Conservation (phyloP, 1,140 invertebrate genomes). For the Parasteatoda tepidariorum region DNA sequence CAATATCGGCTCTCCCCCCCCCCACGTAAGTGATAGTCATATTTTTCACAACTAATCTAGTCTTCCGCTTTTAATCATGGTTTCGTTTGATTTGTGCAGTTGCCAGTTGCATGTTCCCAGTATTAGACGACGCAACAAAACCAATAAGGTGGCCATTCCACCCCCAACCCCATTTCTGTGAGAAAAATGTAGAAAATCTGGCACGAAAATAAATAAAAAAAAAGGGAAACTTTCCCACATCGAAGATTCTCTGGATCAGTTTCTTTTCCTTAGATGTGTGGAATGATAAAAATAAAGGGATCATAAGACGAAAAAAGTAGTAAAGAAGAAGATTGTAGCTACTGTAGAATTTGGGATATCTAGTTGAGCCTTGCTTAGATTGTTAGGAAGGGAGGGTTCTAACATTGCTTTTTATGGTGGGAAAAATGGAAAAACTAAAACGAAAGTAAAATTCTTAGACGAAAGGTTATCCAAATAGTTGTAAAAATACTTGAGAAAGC, state of each 20-base stretch:
- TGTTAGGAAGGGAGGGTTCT: too few species aligned
- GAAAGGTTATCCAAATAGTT: too few species aligned
- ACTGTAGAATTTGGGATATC: too few species aligned
- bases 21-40: too few species aligned
- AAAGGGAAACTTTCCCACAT: background rate
- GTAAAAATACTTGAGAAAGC: too few species aligned
- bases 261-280: background rate
- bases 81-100: too few species aligned
- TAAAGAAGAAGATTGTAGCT: too few species aligned
- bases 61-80: too few species aligned
- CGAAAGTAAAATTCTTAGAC: too few species aligned
- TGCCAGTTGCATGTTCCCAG: background rate
- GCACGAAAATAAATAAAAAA: background rate
- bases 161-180: background rate
- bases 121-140: background rate
- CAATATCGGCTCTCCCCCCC: too few species aligned
- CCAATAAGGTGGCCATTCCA: background rate
- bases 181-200: background rate
- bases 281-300: background rate
- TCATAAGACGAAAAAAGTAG: background rate
- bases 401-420: background rate
- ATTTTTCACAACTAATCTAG: too few species aligned
- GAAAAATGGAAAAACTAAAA: background rate
- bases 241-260: background rate
- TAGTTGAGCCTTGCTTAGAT: background rate